These are phyloP conservation scores for Globodera ellingtonae DNA, from an alignment of 1,140 invertebrate species.

Conservation along the genomic window DNA sequence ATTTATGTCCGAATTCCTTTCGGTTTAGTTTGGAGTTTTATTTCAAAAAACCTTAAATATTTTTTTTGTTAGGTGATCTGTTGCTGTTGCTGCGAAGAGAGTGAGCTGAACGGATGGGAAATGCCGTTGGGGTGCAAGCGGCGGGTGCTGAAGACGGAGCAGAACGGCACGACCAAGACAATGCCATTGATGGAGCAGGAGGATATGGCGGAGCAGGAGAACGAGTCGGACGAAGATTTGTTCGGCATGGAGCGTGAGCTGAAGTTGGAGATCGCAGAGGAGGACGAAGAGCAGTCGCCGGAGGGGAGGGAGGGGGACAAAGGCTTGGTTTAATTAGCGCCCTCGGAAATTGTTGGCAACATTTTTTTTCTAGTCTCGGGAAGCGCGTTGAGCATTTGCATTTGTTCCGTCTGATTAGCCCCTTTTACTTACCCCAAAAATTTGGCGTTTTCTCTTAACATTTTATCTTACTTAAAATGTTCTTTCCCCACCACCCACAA, in stretches of 20 bases:
- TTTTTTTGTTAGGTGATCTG: conserved; percentile 9
- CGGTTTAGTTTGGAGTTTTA: too few species aligned
- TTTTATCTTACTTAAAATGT: not conserved
- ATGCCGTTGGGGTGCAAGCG: conserved; percentile 21
- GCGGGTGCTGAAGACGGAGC: not conserved
- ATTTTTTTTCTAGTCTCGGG: not conserved
- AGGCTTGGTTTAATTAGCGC: not conserved
- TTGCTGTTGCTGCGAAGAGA: conserved; percentile 27
- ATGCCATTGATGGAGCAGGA: not conserved
- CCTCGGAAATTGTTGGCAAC: not conserved
- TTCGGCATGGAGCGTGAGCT: not conserved
- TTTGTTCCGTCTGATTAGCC: not conserved
- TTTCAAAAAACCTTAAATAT: too few species aligned
- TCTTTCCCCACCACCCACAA: not conserved
- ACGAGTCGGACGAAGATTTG: conserved; percentile 17
- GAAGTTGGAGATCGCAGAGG: conserved; percentile 19
- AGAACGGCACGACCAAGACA: not conserved
- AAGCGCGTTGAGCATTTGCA: not conserved
- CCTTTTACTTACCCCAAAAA: not conserved
- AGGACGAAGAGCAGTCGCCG: conserved; percentile 26
- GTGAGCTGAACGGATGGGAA: not conserved
- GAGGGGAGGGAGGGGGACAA: not conserved
- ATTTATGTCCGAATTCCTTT: too few species aligned
- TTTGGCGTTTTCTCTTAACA: not conserved
- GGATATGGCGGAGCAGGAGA: not conserved